These are phyloP conservation scores for Nibea albiflora DNA, from an alignment of 2,113 vertebrate genomes.

Conservation along the genomic window DNA sequence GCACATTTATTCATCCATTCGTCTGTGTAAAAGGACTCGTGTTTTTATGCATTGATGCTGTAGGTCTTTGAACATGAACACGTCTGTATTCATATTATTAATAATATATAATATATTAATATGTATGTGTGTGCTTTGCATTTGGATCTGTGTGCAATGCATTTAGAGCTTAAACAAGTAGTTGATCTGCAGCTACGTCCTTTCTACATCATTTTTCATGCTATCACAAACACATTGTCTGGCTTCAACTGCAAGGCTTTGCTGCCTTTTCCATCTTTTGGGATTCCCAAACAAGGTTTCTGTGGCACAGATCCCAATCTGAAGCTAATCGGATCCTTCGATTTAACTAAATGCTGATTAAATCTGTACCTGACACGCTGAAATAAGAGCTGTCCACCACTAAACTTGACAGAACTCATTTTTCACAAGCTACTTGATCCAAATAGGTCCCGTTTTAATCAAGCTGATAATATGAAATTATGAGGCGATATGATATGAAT, in stretches of 20 bases:
- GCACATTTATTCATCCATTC: slow-evolving; percentile 31
- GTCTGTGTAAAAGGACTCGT: background rate
- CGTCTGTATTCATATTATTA: background rate
- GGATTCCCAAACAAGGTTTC: background rate
- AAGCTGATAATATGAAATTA: background rate
- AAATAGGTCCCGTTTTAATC: background rate
- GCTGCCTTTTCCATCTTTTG: background rate
- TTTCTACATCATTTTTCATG: background rate
- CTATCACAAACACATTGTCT: background rate
- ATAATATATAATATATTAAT: background rate
- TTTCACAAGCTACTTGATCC: background rate
- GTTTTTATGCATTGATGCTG: slow-evolving; percentile 14
- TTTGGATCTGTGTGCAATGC: slow-evolving; percentile 13
- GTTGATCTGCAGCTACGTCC: background rate
- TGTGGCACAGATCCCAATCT: background rate
- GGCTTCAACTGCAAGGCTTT: background rate
- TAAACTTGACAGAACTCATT: background rate
- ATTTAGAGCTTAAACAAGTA: background rate
- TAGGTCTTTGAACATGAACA: background rate
- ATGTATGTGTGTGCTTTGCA: background rate
- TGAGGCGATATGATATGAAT: background rate
- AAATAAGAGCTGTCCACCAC: background rate
- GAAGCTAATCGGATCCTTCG: background rate
- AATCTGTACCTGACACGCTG: background rate
- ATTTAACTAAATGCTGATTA: background rate